Base-by-base conservation (phyloP, 2,888 invertebrate genomes). In the Eurytoma adleriae region DNA sequence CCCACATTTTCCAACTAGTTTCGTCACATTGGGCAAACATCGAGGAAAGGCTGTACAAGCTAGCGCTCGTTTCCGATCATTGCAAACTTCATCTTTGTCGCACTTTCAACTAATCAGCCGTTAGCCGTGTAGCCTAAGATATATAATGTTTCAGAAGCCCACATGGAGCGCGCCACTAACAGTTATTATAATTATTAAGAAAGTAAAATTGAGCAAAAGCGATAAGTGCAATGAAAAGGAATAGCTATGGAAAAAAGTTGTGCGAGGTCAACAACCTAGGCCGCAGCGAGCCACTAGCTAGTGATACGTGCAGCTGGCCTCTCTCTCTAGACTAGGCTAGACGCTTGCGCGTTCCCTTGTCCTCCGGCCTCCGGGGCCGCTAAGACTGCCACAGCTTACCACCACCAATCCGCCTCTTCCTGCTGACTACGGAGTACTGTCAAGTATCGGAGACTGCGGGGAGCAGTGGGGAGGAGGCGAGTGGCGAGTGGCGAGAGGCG, bases 261-360 rank as follows among this genome's bases (percentile, higher is more conserved):
- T 89, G 88, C 87, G 91, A 92, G 92, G 92, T 92, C 92, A 92
- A 92, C 92, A 92, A 92, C 92, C 92, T 24, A 24, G 1, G 24
- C 24, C 24, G 24, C 24, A 24, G 24, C 92, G 72, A 7, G 40
- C 1, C 64, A 30, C 56, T 12, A 88, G 87, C 89, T 40, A 90
- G 90, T 90, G 91, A 91, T 92, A 92, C 92, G 92, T 92, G 92
- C 91, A 92, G 91, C 86, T 84, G 24, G 66, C 69, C 30, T 20
- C 18, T n/a, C 24, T 54, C 52, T 54, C 78, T 40, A 64, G 10
- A 24, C 18, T 40, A 12, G 57, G 30, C 68, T 27, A 59, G 59
- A 18, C 40, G 68, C 61, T 52, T 54, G 20, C 52, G 30, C 56
- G 13, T 69, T 71, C 66, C 67, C 79, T 70, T 78, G 67, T 77